Evolutionary conservation across 2,113 vertebrate species (phyloP), one percentile per base, ranked within the genome.

Genomic region (Struthidea cinerea): DNA sequence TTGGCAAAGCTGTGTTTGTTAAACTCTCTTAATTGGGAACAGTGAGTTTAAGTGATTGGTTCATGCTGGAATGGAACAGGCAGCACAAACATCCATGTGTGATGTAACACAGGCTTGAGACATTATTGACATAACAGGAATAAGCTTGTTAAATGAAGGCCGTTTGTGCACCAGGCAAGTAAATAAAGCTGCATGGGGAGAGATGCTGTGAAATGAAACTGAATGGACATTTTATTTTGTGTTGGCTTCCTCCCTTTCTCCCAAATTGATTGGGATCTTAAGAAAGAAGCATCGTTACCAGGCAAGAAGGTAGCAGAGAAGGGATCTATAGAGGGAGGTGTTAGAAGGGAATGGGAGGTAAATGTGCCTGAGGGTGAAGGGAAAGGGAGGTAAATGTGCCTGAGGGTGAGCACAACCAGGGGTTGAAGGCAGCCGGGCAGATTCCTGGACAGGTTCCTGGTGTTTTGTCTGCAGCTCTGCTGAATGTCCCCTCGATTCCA

Each of bases 131-230:
- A 41, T 18, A 79, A 79, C 14, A 13, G 57, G 55, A 91, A 87
- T 61, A 52, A 93, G 65, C 78, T 95, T 84, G 71, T 73, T 94
- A 95, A 84, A 60, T 69, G 60, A 47, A 93, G 61, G 78, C 92
- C 93, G 33, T 92, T 70, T 91, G 84, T 86, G 73, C 32, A 5
- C 67, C 78, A 76, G 81, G 88, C 55, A 35, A 83, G 94, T 81
- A 93, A 95, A 92, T 76, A 92, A 90, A 91, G 71, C 86, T 35
- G 33, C 89, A 61, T 67, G 15, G 7, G 47, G 83, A 78, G 83
- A 77, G 87, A 44, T 77, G 80, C 79, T 67, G 63, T 11, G 74
- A 93, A 90, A 42, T 49, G 56, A 70, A 77, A 57, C 71, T 33
- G 79, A 93, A 83, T 63, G 56, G 78, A 56, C 0, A 0, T 67